phyloP scores from a whole-genome alignment of 2,113 vertebrate genomes.

The Leiothrix lutea region DNA sequence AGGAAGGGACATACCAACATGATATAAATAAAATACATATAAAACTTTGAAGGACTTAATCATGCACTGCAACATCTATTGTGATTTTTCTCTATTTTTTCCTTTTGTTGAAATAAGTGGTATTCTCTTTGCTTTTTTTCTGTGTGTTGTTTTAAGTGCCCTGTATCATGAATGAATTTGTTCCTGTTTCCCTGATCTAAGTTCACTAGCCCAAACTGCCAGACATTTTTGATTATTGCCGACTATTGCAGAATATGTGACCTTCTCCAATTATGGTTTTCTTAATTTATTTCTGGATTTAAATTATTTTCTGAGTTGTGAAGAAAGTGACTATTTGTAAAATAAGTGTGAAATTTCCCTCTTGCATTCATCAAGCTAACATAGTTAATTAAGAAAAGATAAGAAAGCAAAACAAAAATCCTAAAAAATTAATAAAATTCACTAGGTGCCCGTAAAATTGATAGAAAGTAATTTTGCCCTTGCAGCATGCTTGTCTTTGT shows the following conservation, averaged over 20 bases:
- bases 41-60: too few relatives aligned
- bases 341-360: neutral
- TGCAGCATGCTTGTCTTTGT: neutral
- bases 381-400: neutral
- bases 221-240: neutral
- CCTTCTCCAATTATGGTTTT: neutral
- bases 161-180: neutral
- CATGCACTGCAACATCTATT: too few relatives aligned
- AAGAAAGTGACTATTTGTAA: neutral
- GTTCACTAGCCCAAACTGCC: neutral
- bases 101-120: neutral
- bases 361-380: neutral
- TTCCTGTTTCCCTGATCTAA: neutral
- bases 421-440: neutral
- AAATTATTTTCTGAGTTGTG: neutral
- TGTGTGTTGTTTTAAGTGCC: neutral
- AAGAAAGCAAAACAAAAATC: neutral
- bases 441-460: neutral
- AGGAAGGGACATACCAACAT: too few relatives aligned
- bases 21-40: too few relatives aligned
- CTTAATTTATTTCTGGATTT: neutral
- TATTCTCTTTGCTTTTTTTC: neutral
- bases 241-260: neutral
- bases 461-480: neutral
- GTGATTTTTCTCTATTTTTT: neutral